phyloP scores from a whole-genome alignment of 2,113 vertebrate genomes.

The Heterocephalus glaber region DNA sequence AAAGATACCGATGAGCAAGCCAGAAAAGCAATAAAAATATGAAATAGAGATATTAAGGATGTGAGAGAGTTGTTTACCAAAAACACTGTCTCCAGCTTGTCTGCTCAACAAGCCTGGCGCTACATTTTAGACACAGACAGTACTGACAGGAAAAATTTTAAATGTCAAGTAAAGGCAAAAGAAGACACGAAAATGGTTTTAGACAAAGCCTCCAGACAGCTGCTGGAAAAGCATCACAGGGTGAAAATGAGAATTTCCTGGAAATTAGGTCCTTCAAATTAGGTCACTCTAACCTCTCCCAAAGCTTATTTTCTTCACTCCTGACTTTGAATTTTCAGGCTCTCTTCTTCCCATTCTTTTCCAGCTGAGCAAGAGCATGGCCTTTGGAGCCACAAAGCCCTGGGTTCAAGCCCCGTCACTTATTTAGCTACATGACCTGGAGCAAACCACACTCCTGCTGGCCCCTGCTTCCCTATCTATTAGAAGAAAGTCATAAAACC shows the following conservation, averaged over 20 bases:
- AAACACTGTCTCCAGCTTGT: background rate
- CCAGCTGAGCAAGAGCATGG: background rate
- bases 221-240: background rate
- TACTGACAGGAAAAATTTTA: conserved; percentile 53
- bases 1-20: conserved; percentile 50
- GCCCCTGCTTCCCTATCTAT: background rate
- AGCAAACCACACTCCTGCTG: background rate
- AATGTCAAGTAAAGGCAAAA: conserved; percentile 50
- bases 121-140: conserved; percentile 48
- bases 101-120: conserved; percentile 37
- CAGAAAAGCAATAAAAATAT: conserved; percentile 57
- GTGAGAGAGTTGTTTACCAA: conserved; percentile 64
- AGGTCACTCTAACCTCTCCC: background rate
- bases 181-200: conserved; percentile 12
- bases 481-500: background rate
- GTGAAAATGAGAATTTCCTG: conserved; percentile 16
- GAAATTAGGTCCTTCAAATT: background rate
- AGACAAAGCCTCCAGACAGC: conserved; percentile 37
- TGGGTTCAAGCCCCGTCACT: background rate
- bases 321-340: background rate
- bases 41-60: conserved; percentile 62
- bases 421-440: background rate
- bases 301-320: background rate
- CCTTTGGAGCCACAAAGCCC: background rate
- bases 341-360: background rate